phyloP scores from a whole-genome alignment of 2,113 vertebrate species.

The Aptenodytes patagonicus region DNA sequence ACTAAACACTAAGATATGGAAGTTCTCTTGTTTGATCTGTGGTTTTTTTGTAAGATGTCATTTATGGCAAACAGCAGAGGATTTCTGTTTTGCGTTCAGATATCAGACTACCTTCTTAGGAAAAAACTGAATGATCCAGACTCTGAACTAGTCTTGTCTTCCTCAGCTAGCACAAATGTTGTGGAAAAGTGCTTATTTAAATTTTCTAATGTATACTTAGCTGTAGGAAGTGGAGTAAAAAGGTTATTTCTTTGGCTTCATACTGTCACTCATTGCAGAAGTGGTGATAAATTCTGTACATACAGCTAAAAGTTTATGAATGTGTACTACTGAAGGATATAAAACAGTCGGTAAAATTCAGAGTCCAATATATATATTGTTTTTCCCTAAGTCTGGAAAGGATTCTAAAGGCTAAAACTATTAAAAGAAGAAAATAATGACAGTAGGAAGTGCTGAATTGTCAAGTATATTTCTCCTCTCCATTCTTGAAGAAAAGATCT shows the following conservation, averaged over 20 bases:
- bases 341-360: neutral
- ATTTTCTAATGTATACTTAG: neutral
- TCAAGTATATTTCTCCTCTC: neutral
- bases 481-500: neutral
- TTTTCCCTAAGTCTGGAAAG: neutral
- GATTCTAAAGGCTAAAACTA: neutral
- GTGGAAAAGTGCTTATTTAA: neutral
- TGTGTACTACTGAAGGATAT: neutral
- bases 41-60: neutral
- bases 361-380: neutral
- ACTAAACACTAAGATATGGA: neutral
- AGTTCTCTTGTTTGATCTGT: neutral
- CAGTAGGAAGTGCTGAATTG: neutral
- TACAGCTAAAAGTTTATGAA: neutral
- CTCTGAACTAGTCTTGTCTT: neutral
- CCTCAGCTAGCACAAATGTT: neutral
- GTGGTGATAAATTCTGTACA: neutral
- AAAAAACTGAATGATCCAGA: neutral
- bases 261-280: neutral
- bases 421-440: neutral
- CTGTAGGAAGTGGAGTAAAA: neutral
- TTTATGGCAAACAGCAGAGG: neutral
- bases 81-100: neutral
- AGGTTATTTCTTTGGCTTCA: neutral
- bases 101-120: neutral